Percentiles rank a stretch among this genome's conserved stretches.
These are phyloP conservation scores for Malurus cyaneus DNA, from an alignment of 2,113 vertebrate genomes.

Conservation along the genomic window DNA sequence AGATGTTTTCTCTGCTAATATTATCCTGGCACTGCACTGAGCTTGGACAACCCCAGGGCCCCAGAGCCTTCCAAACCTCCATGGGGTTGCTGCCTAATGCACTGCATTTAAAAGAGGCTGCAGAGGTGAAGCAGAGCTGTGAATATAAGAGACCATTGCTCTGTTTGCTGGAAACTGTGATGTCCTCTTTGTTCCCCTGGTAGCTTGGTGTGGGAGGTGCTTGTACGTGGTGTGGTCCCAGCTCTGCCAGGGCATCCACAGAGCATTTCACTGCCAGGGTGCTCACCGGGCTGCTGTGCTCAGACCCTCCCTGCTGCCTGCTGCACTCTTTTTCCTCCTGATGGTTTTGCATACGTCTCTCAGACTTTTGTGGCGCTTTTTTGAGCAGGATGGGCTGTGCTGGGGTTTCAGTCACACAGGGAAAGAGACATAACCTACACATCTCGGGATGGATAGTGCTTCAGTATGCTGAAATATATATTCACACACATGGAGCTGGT, in stretches of 20 bases:
- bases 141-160: background rate
- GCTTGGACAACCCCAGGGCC: fast-evolving
- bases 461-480: background rate
- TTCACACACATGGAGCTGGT: background rate
- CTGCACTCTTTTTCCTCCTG: background rate
- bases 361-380: background rate
- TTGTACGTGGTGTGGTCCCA: fast-evolving
- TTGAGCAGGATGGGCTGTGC: background rate
- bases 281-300: background rate
- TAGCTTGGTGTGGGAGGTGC: background rate
- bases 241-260: background rate
- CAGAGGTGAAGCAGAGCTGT: background rate
- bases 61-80: background rate
- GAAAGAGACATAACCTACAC: background rate
- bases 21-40: background rate
- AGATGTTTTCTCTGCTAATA: background rate
- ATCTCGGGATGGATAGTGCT: background rate
- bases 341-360: background rate
- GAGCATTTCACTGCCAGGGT: background rate
- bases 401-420: background rate
- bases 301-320: background rate
- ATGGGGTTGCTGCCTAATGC: background rate
- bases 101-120: background rate
- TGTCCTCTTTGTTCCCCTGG: background rate
- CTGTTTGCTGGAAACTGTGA: background rate